Base-by-base conservation (phyloP, 1,140 invertebrate genomes). In the Diabrotica undecimpunctata region DNA sequence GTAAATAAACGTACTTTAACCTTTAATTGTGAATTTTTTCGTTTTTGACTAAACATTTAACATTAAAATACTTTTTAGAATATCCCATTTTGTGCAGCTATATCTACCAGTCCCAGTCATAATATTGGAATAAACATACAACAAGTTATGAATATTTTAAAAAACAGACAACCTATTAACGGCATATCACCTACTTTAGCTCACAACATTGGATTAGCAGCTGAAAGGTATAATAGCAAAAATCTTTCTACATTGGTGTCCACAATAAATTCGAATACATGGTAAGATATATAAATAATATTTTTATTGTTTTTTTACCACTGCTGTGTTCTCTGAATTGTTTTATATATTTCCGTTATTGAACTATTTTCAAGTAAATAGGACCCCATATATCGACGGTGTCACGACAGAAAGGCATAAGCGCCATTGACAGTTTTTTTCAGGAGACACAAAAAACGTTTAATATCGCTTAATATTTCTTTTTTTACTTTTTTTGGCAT, bases 111-210 rank as follows among this genome's bases (percentile, higher is more conserved):
- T 10, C 82, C 79, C 0, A 84, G 81, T 71, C 80, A 84, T 63
- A 85, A 85, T 74, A 76, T 85, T 35, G 83, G 83, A 39, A 77
- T 85, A 25, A 85, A 84, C 69, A 83, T 85, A 61, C 84, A 85
- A 67, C 81, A 85, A 77, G 78, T 83, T 5, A 77, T 84, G 74
- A 81, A 76, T 56, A 79, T 82, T 56, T 82, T 84, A 65, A 84
- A 83, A 72, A 81, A 72, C 25, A 77, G 76, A 50, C 81, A 83
- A 66, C 70, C 78, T 4, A 66, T 72, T 5, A 62, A 67, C 35
- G 74, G 74, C 8, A 76, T 79, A 37, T 78, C 76, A 1, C 77
- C 77, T 2, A 78, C 78, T 50, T 62, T 79, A 35, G 74, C 74
- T 0, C 75, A 79, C 57, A 79, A 79, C 56, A 79, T 79, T 54